These are phyloP conservation scores for Linyphia triangularis DNA, from an alignment of 2,888 invertebrate genomes.

Conservation along the genomic window DNA sequence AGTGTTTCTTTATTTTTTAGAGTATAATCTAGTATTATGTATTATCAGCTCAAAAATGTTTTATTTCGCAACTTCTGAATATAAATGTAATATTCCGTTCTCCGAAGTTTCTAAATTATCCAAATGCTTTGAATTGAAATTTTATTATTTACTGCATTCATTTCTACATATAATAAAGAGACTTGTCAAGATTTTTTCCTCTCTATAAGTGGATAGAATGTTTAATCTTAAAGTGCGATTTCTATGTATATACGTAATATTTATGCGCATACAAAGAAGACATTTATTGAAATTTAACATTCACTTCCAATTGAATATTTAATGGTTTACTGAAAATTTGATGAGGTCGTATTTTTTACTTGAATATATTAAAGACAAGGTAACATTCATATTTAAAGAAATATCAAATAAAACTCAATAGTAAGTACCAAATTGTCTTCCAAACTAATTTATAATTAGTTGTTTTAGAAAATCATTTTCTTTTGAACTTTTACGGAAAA, in stretches of 20 bases:
- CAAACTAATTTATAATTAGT: no score
- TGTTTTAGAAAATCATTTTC: no score
- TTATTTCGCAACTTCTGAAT: not conserved
- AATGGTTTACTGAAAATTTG: not conserved
- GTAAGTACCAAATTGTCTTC: no score
- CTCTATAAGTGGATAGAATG: not conserved
- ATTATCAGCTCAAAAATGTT: not conserved
- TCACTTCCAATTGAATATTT: conserved; percentile 2
- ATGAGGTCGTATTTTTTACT: not conserved
- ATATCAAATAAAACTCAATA: no score
- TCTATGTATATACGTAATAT: conserved; percentile 22
- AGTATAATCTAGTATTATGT: not conserved
- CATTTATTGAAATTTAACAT: conserved; percentile 39
- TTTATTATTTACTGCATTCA: not conserved
- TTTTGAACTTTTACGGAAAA: no score
- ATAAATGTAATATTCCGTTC: not conserved
- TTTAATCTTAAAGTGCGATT: not conserved
- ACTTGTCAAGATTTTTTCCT: not conserved
- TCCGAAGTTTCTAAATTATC: not conserved
- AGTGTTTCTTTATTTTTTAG: not conserved
- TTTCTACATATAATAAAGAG: not conserved
- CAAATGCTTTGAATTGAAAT: not conserved
- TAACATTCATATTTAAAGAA: no score
- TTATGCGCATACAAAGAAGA: conserved; percentile 51
- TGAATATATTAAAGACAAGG: not conserved